A percentile compares a stretch with the other conserved stretches of the same genome.
phyloP scores from a whole-genome alignment of 2,888 invertebrate genomes.

The Drosophila yooni region DNA sequence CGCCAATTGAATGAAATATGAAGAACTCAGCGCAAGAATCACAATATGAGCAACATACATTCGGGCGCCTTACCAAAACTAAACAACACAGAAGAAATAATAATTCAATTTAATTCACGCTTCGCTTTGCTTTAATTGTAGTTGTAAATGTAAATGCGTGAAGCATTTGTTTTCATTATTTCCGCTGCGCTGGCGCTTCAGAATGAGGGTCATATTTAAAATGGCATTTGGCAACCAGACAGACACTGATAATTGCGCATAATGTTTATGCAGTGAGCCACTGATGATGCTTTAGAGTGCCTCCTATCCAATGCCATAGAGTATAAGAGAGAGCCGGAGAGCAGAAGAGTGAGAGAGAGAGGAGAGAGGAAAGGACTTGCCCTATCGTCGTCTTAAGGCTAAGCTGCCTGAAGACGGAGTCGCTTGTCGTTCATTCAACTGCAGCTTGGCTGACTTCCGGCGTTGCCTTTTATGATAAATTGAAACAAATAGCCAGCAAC shows the following conservation, averaged over 20 bases:
- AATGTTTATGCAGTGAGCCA: slow-evolving; percentile 55
- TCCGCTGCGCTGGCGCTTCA: slow-evolving; percentile 20
- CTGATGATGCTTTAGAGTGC: slow-evolving; percentile 40
- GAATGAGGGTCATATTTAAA: slow-evolving; percentile 30
- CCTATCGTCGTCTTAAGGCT: slow-evolving; percentile 53
- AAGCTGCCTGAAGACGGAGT: slow-evolving; percentile 61
- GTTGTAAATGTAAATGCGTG: slow-evolving; percentile 21
- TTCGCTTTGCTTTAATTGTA: slow-evolving; percentile 27
- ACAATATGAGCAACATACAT: slow-evolving; percentile 21
- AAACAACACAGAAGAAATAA: slow-evolving; percentile 1
- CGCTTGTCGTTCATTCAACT: slow-evolving; percentile 74
- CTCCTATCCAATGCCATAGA: slow-evolving; percentile 50
- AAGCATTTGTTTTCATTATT: slow-evolving; percentile 70
- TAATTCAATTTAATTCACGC: slow-evolving; percentile 50
- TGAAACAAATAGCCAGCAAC: slow-evolving; percentile 77
- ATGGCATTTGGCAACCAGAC: slow-evolving; percentile 37
- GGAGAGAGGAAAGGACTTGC: slow-evolving; percentile 57
- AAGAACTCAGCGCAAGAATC: slow-evolving; percentile 37
- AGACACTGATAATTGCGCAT: slow-evolving; percentile 63
- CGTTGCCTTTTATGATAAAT: slow-evolving; percentile 79
- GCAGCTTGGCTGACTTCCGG: slow-evolving; percentile 77
- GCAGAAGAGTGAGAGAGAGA: slow-evolving; percentile 35
- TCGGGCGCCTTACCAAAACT: slow-evolving; percentile 4
- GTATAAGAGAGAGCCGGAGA: slow-evolving; percentile 12
- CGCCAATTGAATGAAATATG: slow-evolving; percentile 71